These are phyloP conservation scores for Ptychadena robeensis DNA, from an alignment of 2,797 vertebrate genomes.

Conservation along the genomic window DNA sequence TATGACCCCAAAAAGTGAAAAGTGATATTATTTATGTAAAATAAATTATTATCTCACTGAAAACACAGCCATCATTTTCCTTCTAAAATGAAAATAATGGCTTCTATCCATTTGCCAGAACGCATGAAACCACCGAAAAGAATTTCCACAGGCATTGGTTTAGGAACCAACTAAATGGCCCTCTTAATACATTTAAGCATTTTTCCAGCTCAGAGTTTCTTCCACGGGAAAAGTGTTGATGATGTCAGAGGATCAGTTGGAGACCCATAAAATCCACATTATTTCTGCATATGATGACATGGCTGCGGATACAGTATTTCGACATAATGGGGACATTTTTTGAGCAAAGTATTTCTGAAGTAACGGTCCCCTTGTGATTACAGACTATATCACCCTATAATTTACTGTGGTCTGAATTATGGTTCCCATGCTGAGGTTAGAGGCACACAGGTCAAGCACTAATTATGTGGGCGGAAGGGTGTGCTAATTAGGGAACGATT, in stretches of 20 bases:
- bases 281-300: conserved; percentile 57
- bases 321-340: conserved; percentile 44
- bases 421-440: conserved; percentile 42
- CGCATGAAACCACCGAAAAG: conserved; percentile 21
- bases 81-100: not conserved
- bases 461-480: conserved; percentile 55
- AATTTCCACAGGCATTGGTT: conserved; percentile 50
- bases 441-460: conserved; percentile 53
- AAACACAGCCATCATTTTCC: conserved; percentile 21
- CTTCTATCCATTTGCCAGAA: conserved; percentile 34
- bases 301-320: conserved; percentile 40
- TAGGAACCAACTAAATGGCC: conserved; percentile 37
- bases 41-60: conserved; percentile 40
- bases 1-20: conserved; percentile 12
- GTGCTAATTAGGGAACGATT: conserved; percentile 57
- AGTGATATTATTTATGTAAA: conserved; percentile 21
- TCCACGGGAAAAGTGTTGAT: conserved; percentile 51
- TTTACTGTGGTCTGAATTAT: conserved; percentile 54
- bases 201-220: conserved; percentile 54
- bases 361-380: conserved; percentile 48
- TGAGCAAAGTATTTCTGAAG: conserved; percentile 35
- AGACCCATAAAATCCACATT: conserved; percentile 42
- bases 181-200: conserved; percentile 52
- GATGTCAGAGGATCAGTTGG: conserved; percentile 53
- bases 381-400: conserved; percentile 53